Evolutionary conservation across 2,888 invertebrate genomes (phyloP), one percentile per base, ranked within the genome.

Genomic region (Stenodera caucasica): DNA sequence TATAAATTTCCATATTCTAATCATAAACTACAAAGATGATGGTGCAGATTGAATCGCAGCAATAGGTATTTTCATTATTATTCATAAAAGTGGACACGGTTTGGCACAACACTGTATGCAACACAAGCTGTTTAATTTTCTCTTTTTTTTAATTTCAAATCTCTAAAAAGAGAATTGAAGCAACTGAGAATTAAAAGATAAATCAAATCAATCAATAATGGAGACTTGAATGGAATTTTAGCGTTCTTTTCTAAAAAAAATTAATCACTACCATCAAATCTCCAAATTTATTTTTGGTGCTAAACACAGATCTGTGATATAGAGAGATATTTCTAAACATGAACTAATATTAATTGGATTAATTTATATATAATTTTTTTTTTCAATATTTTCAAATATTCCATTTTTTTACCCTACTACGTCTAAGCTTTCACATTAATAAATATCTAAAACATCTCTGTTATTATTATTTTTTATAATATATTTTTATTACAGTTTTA

Each of bases 341-440:
- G 74, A 70, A 74, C 75, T 74, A 75, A 70, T 45, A 64, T 75
- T 74, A 71, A 72, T 33, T 65, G 64, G 70, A 68, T 73, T 73
- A 71, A 69, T 71, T 70, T 67, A 65, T 63, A 60, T 70, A 65
- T 62, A 63, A 68, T 68, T 60, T 11, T 32, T n/a, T n/a, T n/a
- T n/a, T n/a, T n/a, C n/a, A n/a, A 55, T 60, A 63, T 60, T 60
- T 54, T 15, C 21, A 11, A 37, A 29, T 61, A 58, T 55, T 66
- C 15, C 37, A 26, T 6, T 63, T 61, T 40, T 55, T 64, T 63
- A 60, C 60, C 58, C 66, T 66, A 67, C 72, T 72, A 72, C 64
- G 18, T 73, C 77, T 77, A 77, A 77, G 76, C 77, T 8, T 68
- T 72, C 73, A 78, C 79, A 79, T 77, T 77, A 76, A 79, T 78